Percentiles rank a stretch among this genome's conserved stretches.
phyloP scores from a whole-genome alignment of 1,140 invertebrate species.

The Lordiphosa mommai region DNA sequence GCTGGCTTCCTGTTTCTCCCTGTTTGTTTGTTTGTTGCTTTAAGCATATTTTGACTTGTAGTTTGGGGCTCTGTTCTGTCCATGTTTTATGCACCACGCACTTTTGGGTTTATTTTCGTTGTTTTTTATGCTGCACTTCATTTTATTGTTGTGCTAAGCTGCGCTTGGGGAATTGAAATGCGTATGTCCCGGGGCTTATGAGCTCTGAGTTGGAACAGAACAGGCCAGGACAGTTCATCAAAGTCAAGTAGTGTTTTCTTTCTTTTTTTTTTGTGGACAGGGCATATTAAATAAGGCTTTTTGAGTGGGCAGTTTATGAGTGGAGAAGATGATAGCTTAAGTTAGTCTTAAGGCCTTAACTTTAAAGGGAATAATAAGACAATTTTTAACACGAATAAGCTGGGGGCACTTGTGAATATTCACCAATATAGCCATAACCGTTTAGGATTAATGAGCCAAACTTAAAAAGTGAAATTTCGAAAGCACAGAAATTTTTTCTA shows the following conservation, averaged over 20 bases:
- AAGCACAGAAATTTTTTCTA: too few relatives aligned
- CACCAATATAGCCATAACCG: too few relatives aligned
- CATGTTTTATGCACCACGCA: constrained; percentile 68
- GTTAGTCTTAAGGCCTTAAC: background rate
- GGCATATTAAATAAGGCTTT: constrained; percentile 14
- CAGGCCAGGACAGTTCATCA: constrained; percentile 57
- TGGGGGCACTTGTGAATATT: too few relatives aligned
- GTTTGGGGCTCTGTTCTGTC: constrained; percentile 3
- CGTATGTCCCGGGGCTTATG: constrained; percentile 59
- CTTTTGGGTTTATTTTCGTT: constrained; percentile 37
- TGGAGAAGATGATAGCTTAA: background rate
- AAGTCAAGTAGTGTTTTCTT: constrained; percentile 45
- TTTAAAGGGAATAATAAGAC: background rate
- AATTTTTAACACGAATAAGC: too few relatives aligned
- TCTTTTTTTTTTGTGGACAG: constrained; percentile 13
- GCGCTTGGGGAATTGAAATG: constrained; percentile 72
- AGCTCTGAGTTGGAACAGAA: background rate
- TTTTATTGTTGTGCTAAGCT: constrained; percentile 73
- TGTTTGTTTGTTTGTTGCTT: constrained; percentile 3
- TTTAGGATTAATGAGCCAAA: too few relatives aligned
- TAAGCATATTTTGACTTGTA: constrained; percentile 7
- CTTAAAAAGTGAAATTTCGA: too few relatives aligned
- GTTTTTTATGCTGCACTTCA: constrained; percentile 70
- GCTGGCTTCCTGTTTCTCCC: constrained; percentile 34
- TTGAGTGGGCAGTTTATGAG: constrained; percentile 9